A percentile compares a stretch with the other conserved stretches of the same genome.
phyloP scores from a whole-genome alignment of 2,797 vertebrate species.

The Lepus townsendii region DNA sequence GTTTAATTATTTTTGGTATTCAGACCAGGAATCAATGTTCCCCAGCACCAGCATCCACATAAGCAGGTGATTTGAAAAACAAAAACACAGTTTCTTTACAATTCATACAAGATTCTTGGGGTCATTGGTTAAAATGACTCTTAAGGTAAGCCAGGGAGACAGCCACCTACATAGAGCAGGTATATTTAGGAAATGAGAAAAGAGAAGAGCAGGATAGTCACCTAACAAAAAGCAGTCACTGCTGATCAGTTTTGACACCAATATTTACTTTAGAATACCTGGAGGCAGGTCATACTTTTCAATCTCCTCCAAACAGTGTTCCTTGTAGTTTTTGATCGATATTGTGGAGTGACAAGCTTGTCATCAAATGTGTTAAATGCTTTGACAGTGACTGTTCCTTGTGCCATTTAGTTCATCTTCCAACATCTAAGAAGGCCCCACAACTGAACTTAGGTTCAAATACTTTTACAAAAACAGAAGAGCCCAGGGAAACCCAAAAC shows the following conservation, averaged over 20 bases:
- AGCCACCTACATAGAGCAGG: neutral
- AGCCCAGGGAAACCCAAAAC: neutral
- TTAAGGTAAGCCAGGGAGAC: neutral
- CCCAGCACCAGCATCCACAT: slow-evolving; percentile 4
- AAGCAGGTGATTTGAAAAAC: neutral
- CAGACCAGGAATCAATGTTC: neutral
- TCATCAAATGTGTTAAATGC: neutral
- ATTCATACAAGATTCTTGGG: neutral
- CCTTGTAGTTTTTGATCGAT: neutral
- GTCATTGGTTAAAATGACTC: neutral
- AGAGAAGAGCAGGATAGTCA: neutral
- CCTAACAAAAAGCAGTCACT: neutral
- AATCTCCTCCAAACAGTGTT: neutral
- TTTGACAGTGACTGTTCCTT: neutral
- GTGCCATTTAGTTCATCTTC: neutral
- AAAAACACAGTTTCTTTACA: neutral
- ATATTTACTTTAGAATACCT: slow-evolving; percentile 40
- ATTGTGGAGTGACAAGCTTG: neutral
- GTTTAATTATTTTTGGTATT: slow-evolving; percentile 43
- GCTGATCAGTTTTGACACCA: neutral
- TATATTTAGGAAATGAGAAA: neutral
- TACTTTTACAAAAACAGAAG: neutral
- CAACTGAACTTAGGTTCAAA: neutral
- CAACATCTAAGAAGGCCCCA: neutral
- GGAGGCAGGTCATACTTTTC: neutral